phyloP scores from a whole-genome alignment of 1,140 invertebrate species.

The Diprion similis region DNA sequence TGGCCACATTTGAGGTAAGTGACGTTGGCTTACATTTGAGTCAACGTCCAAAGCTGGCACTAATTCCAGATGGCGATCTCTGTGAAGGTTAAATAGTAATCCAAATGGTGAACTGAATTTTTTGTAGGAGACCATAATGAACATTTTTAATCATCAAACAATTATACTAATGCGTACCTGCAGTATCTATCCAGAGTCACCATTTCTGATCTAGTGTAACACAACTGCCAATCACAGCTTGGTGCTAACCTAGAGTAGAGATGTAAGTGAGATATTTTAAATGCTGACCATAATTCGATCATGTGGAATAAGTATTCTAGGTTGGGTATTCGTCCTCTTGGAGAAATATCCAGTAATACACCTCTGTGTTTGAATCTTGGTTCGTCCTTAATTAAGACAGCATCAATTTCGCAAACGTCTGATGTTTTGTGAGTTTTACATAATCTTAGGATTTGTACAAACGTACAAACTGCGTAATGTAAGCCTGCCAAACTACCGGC shows the following conservation, averaged over 20 bases:
- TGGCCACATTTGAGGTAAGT: constrained; percentile 66
- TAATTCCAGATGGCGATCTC: constrained; percentile 60
- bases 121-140: no score
- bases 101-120: not conserved
- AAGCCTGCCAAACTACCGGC: constrained; percentile 66
- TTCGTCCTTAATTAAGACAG: constrained; percentile 69
- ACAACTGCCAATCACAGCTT: constrained; percentile 62
- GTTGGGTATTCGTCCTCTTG: constrained; percentile 67
- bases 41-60: constrained; percentile 70
- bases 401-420: constrained; percentile 49
- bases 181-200: constrained; percentile 71
- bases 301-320: constrained; percentile 67
- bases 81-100: constrained; percentile 30
- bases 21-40: constrained; percentile 63
- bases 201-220: constrained; percentile 66
- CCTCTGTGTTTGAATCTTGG: constrained; percentile 67
- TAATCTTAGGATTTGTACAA: constrained; percentile 68
- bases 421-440: constrained; percentile 47
- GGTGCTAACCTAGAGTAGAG: constrained; percentile 63
- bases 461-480: constrained; percentile 69
- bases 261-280: constrained; percentile 71
- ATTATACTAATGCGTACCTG: constrained; percentile 55
- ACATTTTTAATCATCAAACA: not conserved
- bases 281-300: constrained; percentile 65
- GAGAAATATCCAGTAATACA: constrained; percentile 69